Evolutionary conservation across 2,888 invertebrate genomes (phyloP).

Genomic region (Teinopalpus imperialis): DNA sequence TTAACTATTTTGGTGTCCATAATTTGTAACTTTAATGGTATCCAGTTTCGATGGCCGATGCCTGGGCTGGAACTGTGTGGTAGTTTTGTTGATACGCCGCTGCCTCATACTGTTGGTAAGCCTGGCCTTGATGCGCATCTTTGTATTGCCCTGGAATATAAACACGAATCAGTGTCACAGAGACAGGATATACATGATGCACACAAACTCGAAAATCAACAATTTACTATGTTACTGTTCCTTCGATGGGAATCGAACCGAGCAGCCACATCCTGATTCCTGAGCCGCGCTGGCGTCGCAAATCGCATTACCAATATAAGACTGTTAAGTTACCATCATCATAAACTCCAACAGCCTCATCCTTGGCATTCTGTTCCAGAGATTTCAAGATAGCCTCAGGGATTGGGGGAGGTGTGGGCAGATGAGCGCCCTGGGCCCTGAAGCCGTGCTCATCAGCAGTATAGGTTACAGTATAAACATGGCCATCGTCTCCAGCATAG

Average conservation of each 20-base stretch:
- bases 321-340: constrained; percentile 71
- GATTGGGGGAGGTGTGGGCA: constrained; percentile 82
- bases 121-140: constrained; percentile 32
- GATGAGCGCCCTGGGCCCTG: constrained; percentile 76
- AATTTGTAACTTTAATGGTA: constrained; percentile 14
- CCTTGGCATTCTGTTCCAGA: constrained; percentile 70
- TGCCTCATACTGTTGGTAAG: constrained; percentile 29
- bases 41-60: constrained; percentile 13
- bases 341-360: constrained; percentile 72
- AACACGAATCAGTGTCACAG: no score
- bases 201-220: no score
- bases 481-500: constrained; percentile 82
- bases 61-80: constrained; percentile 24
- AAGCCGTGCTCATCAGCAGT: constrained; percentile 83
- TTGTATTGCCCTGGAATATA: constrained; percentile 44
- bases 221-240: no score
- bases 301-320: no score
- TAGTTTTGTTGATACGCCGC: constrained; percentile 27
- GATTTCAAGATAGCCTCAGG: constrained; percentile 78
- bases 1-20: no score
- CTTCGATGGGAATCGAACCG: no score
- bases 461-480: constrained; percentile 76
- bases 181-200: no score
- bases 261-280: no score
- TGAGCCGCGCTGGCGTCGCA: no score